Evolutionary conservation across 2,888 invertebrate species (phyloP), one percentile per base, ranked within the genome.

Genomic region (Eupithecia pulchellata): DNA sequence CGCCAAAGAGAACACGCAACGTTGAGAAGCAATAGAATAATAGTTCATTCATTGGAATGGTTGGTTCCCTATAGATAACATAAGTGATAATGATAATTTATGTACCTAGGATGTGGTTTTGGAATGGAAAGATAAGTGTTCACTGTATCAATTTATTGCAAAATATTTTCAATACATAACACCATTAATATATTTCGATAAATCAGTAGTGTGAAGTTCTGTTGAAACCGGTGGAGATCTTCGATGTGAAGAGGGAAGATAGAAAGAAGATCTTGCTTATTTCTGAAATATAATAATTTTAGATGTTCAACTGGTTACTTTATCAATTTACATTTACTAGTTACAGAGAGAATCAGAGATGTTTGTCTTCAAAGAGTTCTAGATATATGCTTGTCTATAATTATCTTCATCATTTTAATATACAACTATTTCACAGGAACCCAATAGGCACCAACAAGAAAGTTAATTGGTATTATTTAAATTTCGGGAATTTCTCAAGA

Each of bases 331-430:
- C n/a, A n/a, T n/a, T 1, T 9, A 30, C 1, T 3, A 60, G 9
- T 32, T 29, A 20, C n/a, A n/a, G 6, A 29, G 4, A 14, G 20
- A 36, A 60, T 61, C 61, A 61, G 61, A 36, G 72, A 52, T 64
- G 32, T 39, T 29, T 68, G 42, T 76, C 78, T 78, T 75, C 76
- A 76, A 73, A 71, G 55, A 72, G 42, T 73, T 77, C 76, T 73
- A 75, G 75, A 76, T 74, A 77, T 77, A 78, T 78, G 78, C 78
- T 78, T 78, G 78, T 78, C 78, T 72, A 13, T 29, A 42, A 72
- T 72, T 71, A 72, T 72, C 65, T 57, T 79, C 78, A 78, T 79
- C 78, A 79, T 78, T 64, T 55, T 60, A 29, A 30, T 30, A 5
- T 6, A 6, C 11, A 27, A 27, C 11, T 13, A 14, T 39, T 39